Evolutionary conservation across 2,113 vertebrate genomes (phyloP).

Genomic region (Macroglossus sobrinus): DNA sequence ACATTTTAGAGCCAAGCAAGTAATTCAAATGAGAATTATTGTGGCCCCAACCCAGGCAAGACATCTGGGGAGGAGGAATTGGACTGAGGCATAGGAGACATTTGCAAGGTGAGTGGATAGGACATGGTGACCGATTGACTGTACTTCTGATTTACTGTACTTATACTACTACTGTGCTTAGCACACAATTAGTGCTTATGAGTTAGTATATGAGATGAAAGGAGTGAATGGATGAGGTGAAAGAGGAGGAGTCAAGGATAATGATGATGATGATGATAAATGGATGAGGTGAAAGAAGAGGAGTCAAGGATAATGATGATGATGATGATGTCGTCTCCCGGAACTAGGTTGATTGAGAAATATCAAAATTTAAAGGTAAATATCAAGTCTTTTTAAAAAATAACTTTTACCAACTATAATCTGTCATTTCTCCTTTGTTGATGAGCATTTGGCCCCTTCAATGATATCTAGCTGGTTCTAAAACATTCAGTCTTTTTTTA

Average conservation of each 20-base stretch:
- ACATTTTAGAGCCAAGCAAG: not conserved
- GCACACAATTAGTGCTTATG: not conserved
- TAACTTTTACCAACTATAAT: not conserved
- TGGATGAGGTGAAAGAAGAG: not conserved
- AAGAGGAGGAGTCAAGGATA: not conserved
- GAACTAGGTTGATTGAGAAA: not conserved
- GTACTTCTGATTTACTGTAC: not conserved
- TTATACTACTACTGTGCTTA: not conserved
- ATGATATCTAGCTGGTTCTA: not conserved
- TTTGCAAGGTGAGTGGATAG: not conserved
- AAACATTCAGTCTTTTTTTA: not conserved
- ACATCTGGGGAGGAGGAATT: not conserved
- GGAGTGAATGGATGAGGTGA: not conserved
- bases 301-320: not conserved
- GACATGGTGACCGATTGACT: not conserved
- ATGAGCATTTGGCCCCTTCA: not conserved
- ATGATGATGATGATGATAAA: not conserved
- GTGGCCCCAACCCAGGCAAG: not conserved
- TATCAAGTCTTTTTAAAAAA: not conserved
- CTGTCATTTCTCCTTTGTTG: not conserved
- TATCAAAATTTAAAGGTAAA: not conserved
- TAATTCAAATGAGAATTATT: not conserved
- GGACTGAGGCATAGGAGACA: not conserved
- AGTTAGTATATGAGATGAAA: not conserved
- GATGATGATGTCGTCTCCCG: not conserved